Percentiles rank a stretch among this genome's conserved stretches.
Evolutionary conservation across 2,888 invertebrate species (phyloP).

Genomic region (Drosophila antonietae): DNA sequence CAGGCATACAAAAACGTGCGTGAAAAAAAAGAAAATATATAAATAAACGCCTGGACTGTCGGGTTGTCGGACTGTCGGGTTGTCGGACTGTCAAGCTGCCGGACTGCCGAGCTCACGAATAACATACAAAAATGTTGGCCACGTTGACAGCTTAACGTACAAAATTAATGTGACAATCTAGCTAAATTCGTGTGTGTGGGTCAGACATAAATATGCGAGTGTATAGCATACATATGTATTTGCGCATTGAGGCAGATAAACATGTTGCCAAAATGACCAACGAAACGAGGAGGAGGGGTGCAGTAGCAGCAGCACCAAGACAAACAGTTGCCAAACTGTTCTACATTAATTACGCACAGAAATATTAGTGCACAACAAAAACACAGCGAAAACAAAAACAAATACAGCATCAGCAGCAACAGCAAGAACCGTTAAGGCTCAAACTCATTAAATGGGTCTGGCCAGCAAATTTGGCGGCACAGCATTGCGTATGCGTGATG

Average conservation of each 20-base stretch:
- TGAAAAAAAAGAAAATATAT: constrained; percentile 16
- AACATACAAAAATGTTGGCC: constrained; percentile 71
- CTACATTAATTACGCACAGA: constrained; percentile 65
- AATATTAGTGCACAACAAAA: constrained; percentile 21
- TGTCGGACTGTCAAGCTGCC: not conserved
- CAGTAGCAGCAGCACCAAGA: constrained; percentile 1
- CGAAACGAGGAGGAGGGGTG: not conserved
- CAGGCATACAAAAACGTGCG: constrained; percentile 29
- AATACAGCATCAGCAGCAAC: constrained; percentile 11
- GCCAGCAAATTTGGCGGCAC: constrained; percentile 12
- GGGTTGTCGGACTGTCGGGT: not conserved
- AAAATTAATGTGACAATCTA: constrained; percentile 79
- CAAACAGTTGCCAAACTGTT: constrained; percentile 54
- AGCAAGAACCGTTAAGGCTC: constrained; percentile 24
- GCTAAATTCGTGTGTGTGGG: constrained; percentile 43
- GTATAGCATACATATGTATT: constrained; percentile 37
- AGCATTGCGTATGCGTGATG: constrained; percentile 71
- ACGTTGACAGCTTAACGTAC: constrained; percentile 78
- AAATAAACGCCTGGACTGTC: constrained; percentile 9
- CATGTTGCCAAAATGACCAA: constrained; percentile 71
- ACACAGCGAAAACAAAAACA: not conserved
- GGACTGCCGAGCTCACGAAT: constrained; percentile 33
- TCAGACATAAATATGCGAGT: constrained; percentile 42
- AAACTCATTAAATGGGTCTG: constrained; percentile 63
- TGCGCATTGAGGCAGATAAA: constrained; percentile 67